Base-by-base conservation (phyloP, 30 jellyfish, hydroid and myxozoan species). In the Aurelia aurita region DNA sequence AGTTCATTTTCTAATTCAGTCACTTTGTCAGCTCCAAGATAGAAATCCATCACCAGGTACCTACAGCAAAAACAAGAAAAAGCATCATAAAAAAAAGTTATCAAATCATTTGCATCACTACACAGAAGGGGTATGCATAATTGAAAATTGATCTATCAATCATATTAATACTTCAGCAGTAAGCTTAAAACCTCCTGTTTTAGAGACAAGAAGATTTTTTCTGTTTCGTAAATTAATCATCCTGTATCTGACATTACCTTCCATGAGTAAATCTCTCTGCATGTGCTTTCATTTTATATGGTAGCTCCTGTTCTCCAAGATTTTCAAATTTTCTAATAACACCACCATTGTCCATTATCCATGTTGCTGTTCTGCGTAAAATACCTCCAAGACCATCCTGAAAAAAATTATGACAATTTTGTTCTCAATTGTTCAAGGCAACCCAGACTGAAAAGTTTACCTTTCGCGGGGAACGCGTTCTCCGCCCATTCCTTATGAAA, bases 301-400 rank as follows among this genome's bases (percentile, higher is more conserved):
- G 98, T 14, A 92, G 87, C 34, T 92, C 98, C 79, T 92, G 98
- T 58, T 87, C 94, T 3, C 98, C 98, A 10, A 92, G 88, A 68
- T 82, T 92, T 77, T 92, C 96, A 58, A 92, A 75, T 60, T 74
- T 72, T 7, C 98, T 65, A 8, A 92, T 87, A 27, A 92, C 87
- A 49, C 95, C 98, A 20, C 79, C 98, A 73, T 87, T 95, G 58
- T 92, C 97, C 92, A 92, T 27, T 5, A 92, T 67, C 86, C 76
- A 66, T 5, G 82, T 35, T 12, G 89, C 79, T 4, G 98, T 92
- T 75, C 98, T 76, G 39, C 90, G 85, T 12, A 92, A 67, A 7
- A 92, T 57, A 61, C 46, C 45, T 18, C 72, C 69, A 64, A 92
- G 76, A 25, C 92, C 89, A 58, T 87, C 96, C 91, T 85, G 39